A percentile compares a stretch with the other conserved stretches of the same genome.
Evolutionary conservation across 2,797 vertebrate species (phyloP).

Genomic region (Melopsittacus undulatus): DNA sequence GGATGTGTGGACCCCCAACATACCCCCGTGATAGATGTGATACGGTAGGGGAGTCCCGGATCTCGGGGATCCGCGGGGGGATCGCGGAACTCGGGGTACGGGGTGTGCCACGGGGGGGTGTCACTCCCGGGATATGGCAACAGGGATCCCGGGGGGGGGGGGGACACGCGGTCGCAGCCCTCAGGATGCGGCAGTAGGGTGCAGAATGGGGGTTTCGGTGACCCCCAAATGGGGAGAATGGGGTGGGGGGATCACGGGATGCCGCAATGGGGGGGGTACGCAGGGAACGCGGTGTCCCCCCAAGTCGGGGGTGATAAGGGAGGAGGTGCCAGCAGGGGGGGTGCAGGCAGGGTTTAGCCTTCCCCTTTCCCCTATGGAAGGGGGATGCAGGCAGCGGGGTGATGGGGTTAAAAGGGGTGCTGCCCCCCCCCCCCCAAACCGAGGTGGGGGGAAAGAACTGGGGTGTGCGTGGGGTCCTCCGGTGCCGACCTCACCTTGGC

Average conservation of each 20-base stretch:
- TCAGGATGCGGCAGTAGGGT: not conserved
- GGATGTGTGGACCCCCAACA: not conserved
- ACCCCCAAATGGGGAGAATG: not conserved
- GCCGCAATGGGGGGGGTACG: not conserved
- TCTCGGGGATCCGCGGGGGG: not conserved
- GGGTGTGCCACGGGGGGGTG: not conserved
- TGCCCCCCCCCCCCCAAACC: not conserved
- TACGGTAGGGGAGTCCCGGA: not conserved
- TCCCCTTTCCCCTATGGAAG: not conserved
- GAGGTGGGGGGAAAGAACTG: not conserved
- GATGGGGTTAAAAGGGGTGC: not conserved
- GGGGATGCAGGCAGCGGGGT: not conserved
- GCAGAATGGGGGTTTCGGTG: not conserved
- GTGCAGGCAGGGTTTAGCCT: not conserved
- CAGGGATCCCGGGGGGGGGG: not conserved
- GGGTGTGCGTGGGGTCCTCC: not conserved
- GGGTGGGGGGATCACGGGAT: not conserved
- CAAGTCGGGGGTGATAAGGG: not conserved
- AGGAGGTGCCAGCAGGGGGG: not conserved
- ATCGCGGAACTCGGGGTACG: not conserved
- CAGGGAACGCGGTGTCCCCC: not conserved
- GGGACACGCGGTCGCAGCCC: not conserved
- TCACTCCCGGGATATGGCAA: not conserved
- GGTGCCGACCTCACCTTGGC: conserved; percentile 85
- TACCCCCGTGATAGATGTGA: not conserved